Percentiles rank a stretch among this genome's conserved stretches.
phyloP scores from a whole-genome alignment of 1,140 invertebrate genomes.

The Seison nebaliae region DNA sequence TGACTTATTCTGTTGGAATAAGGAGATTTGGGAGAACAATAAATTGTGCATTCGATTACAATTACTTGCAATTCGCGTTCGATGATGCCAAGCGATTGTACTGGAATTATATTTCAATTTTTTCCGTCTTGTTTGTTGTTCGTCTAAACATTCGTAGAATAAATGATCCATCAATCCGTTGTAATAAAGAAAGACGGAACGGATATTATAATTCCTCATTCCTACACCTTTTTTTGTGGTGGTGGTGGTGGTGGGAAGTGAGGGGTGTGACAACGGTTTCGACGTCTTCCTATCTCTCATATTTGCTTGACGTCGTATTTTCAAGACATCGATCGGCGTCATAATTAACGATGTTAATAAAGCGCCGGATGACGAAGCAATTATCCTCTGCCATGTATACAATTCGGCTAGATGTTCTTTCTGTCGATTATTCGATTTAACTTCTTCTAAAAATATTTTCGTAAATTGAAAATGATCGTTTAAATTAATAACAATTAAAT shows the following conservation, averaged over 20 bases:
- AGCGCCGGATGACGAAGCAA: constrained; percentile 4
- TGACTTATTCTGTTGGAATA: neutral
- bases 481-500: too few species aligned
- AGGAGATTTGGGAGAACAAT: too few species aligned
- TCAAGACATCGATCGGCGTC: constrained; percentile 10
- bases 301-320: constrained; percentile 9
- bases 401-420: too few species aligned
- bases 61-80: too few species aligned
- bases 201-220: neutral
- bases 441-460: too few species aligned
- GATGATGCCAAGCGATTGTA: constrained; percentile 5
- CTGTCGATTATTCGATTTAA: too few species aligned
- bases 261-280: neutral
- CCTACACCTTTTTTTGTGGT: neutral
- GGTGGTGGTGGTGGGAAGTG: neutral
- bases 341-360: constrained; percentile 8
- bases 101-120: too few species aligned
- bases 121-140: constrained; percentile 1
- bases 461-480: too few species aligned
- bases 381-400: too few species aligned
- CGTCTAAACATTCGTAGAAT: constrained; percentile 9
- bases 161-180: constrained; percentile 11
- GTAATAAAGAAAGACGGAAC: neutral
- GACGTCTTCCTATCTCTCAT: neutral
- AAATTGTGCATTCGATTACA: too few species aligned